A percentile compares a stretch with the other conserved stretches of the same genome.
Conservation (phyloP, 2,113 vertebrate species). For the Raja brachyura region DNA sequence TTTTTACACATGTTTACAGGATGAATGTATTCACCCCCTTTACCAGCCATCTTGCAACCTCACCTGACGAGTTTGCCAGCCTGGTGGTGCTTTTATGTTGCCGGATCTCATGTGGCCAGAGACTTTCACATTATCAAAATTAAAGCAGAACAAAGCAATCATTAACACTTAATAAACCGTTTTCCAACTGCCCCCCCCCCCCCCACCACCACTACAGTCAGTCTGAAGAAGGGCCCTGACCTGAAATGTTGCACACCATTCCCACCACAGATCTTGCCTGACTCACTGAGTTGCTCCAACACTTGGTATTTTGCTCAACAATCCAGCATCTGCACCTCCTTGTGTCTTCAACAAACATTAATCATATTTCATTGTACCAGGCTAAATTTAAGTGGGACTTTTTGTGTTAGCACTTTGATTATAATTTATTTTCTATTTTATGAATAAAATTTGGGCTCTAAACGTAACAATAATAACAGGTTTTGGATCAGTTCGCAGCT, state of each 20-base stretch:
- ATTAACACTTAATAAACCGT: background rate
- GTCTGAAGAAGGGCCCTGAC: no score
- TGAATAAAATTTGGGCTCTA: background rate
- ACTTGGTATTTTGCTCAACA: no score
- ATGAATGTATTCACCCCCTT: background rate
- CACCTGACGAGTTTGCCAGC: background rate
- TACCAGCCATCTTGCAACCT: background rate
- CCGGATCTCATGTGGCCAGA: background rate
- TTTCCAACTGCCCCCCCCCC: no score
- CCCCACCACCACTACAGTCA: no score
- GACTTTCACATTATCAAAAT: background rate
- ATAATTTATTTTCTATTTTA: background rate
- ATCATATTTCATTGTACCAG: background rate
- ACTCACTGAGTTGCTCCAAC: no score
- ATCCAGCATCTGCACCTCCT: no score
- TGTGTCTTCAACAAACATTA: background rate
- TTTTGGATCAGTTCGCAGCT: background rate
- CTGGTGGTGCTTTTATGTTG: background rate
- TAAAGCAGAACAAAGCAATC: background rate
- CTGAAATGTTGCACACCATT: no score
- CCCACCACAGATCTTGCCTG: no score
- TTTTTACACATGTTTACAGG: background rate
- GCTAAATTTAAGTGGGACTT: background rate
- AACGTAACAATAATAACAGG: background rate
- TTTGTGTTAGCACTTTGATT: background rate